Evolutionary conservation across 2,888 invertebrate genomes (phyloP), one percentile per base, ranked within the genome.

Genomic region (Frankliniella intonsa): DNA sequence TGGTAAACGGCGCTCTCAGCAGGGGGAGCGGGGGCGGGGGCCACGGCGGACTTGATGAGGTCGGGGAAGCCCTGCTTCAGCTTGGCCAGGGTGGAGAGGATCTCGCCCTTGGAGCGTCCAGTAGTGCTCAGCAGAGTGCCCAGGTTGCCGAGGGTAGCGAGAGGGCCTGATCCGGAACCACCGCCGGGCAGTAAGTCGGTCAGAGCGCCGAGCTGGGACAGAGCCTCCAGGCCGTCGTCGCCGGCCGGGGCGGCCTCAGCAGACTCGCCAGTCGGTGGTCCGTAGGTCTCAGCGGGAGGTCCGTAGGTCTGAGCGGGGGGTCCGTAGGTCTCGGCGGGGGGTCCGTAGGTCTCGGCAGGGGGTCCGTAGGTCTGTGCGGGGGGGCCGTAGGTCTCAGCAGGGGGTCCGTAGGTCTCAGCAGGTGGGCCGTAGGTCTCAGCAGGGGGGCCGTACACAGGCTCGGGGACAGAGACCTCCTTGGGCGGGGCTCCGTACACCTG

Each of bases 51-150:
- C 69, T 76, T 76, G 69, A 76, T 76, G 69, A 76, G 25, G 10
- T 22, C 25, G 69, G 69, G 69, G 69, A 76, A n/a, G 69, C 69
- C 69, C 25, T 76, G 22, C 69, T 76, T 76, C 5, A 81, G 12
- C 81, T 81, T 81, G 62, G 81, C 81, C 51, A 81, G 81, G 25
- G 55, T 65, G 55, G 62, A 55, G 3, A 81, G 51, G 10, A 81
- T 38, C 25, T 55, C 81, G 14, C 55, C n/a, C 81, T 81, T 81
- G 69, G 69, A 76, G 69, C 69, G 69, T 1, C 69, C 69, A 25
- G 69, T 25, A 1, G 69, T 76, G 69, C 22, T 25, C 22, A 76
- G 69, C 22, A 76, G 25, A 25, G 69, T 76, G 69, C 25, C 69
- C 11, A 76, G 69, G 12, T 25, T 22, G 69, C 69, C 25, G 8